phyloP scores from a whole-genome alignment of 1,140 invertebrate genomes.

The Rhagoletis pomonella region DNA sequence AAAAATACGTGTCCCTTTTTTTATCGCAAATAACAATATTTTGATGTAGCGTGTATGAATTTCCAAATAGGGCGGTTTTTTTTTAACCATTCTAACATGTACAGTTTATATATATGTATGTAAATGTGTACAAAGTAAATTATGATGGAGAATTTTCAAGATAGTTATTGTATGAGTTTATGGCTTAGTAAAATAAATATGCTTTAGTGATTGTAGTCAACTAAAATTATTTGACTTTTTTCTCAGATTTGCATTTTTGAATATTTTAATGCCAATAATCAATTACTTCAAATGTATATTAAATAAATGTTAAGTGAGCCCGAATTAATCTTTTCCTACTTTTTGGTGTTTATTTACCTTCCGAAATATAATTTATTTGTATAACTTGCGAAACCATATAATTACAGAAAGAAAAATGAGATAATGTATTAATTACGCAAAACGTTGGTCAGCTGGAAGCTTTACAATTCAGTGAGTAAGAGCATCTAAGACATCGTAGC shows the following conservation, averaged over 20 bases:
- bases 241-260: not conserved
- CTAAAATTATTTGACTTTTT: not conserved
- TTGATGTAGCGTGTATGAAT: too few relatives aligned
- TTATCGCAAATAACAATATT: too few relatives aligned
- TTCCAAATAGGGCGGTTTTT: too few relatives aligned
- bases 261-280: not conserved
- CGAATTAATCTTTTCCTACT: not conserved
- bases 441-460: not conserved
- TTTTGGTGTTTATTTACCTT: not conserved
- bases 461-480: not conserved
- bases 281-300: not conserved
- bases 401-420: not conserved
- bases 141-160: too few relatives aligned
- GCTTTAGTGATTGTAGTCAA: too few relatives aligned
- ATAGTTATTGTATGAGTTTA: too few relatives aligned
- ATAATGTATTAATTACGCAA: not conserved
- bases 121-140: too few relatives aligned
- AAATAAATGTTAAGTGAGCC: not conserved
- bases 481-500: not conserved
- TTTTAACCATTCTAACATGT: too few relatives aligned
- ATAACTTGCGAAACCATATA: not conserved
- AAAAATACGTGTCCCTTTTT: too few relatives aligned
- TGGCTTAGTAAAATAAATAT: too few relatives aligned
- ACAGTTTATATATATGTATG: too few relatives aligned
- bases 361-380: not conserved